phyloP scores from a whole-genome alignment of 2,797 vertebrate species.

The Peromyscus aztecus region DNA sequence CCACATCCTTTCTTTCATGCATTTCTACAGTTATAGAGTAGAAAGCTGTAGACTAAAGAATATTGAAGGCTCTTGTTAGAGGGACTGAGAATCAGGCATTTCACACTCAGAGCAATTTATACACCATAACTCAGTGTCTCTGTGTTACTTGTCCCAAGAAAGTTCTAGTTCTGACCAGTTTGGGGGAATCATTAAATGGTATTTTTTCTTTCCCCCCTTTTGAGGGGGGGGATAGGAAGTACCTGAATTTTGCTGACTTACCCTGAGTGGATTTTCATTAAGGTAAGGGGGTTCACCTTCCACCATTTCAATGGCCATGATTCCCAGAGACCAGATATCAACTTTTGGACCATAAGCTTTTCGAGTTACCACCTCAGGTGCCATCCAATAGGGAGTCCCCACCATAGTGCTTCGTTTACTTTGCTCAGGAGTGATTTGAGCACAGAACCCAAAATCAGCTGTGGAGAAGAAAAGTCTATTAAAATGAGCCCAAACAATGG shows the following conservation, averaged over 20 bases:
- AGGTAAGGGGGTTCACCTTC: constrained; percentile 96
- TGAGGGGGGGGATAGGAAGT: neutral
- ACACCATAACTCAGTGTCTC: neutral
- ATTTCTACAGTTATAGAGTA: neutral
- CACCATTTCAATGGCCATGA: constrained; percentile 97
- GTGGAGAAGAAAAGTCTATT: constrained; percentile 74
- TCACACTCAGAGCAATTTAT: neutral
- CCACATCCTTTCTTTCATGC: neutral
- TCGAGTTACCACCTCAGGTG: constrained; percentile 94
- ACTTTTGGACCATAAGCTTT: constrained; percentile 95
- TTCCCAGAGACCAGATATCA: constrained; percentile 95
- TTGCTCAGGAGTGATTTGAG: constrained; percentile 95
- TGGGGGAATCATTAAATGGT: constrained; percentile 1
- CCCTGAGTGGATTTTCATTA: constrained; percentile 96
- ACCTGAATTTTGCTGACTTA: constrained; percentile 84
- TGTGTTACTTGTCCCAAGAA: constrained; percentile 15
- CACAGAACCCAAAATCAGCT: constrained; percentile 96
- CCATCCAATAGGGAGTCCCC: constrained; percentile 96
- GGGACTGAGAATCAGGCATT: neutral
- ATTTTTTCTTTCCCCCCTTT: neutral
- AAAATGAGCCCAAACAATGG: constrained; percentile 60
- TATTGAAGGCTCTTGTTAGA: constrained; percentile 45
- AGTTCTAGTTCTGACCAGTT: neutral
- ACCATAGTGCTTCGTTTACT: constrained; percentile 96
- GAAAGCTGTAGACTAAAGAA: neutral